Evolutionary conservation across 2,797 vertebrate genomes (phyloP).

Genomic region (Craterocephalus amniculus): DNA sequence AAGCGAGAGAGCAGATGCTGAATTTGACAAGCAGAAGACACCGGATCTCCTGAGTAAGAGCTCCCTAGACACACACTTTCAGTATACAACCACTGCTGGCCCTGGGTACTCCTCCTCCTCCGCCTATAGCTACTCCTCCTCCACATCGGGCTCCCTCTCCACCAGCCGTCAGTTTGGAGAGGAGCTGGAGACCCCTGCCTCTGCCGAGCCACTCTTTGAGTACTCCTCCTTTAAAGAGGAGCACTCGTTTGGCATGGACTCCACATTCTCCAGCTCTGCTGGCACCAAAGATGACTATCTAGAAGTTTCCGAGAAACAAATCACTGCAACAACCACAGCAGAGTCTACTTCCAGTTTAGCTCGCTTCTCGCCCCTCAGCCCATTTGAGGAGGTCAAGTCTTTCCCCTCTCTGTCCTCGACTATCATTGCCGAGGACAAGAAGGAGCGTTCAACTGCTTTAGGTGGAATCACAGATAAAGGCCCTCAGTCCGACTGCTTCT

Average conservation of each 20-base stretch:
- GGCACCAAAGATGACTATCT: constrained; percentile 90
- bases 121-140: constrained; percentile 86
- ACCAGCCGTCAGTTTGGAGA: constrained; percentile 87
- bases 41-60: constrained; percentile 68
- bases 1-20: constrained; percentile 60
- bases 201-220: constrained; percentile 81
- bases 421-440: constrained; percentile 70
- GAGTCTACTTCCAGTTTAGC: constrained; percentile 84
- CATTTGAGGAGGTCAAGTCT: constrained; percentile 82
- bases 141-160: constrained; percentile 87
- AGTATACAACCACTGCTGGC: constrained; percentile 78
- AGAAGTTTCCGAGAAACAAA: constrained; percentile 90
- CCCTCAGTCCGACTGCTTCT: constrained; percentile 82
- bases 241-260: constrained; percentile 78
- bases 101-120: constrained; percentile 85
- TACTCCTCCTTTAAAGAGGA: constrained; percentile 88
- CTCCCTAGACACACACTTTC: constrained; percentile 83
- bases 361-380: constrained; percentile 84
- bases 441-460: constrained; percentile 62
- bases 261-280: constrained; percentile 71
- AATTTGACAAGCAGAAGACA: constrained; percentile 77
- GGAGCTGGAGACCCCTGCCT: constrained; percentile 82
- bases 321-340: constrained; percentile 64
- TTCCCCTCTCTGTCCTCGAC: constrained; percentile 77
- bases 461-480: constrained; percentile 79